Evolutionary conservation across 2,113 vertebrate genomes (phyloP).

Genomic region (Cavia porcellus): DNA sequence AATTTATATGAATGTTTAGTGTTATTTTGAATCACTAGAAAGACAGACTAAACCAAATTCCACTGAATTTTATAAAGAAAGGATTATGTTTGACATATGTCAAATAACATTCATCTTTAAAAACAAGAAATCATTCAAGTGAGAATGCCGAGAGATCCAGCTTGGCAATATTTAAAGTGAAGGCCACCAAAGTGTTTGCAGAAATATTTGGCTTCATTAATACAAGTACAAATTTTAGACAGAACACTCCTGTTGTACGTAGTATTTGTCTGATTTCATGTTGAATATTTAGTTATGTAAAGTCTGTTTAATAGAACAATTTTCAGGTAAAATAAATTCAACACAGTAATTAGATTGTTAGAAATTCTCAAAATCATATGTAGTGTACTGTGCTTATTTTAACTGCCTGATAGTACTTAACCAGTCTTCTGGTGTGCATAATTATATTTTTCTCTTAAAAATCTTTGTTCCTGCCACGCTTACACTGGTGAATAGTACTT

Average conservation of each 20-base stretch:
- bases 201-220: background rate
- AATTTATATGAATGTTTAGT: slow-evolving; percentile 4
- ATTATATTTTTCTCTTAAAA: background rate
- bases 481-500: background rate
- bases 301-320: background rate
- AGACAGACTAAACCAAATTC: background rate
- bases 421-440: background rate
- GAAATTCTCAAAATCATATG: background rate
- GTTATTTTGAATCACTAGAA: background rate
- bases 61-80: background rate
- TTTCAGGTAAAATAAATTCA: background rate
- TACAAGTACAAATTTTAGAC: background rate
- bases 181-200: background rate
- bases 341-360: background rate
- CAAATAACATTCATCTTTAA: background rate
- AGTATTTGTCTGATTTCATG: background rate
- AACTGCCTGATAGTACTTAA: background rate
- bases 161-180: background rate
- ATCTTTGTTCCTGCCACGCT: background rate
- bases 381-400: background rate
- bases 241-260: background rate
- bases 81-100: slow-evolving; percentile 15
- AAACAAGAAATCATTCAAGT: background rate
- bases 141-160: background rate
- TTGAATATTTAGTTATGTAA: background rate